Evolutionary conservation across 1,140 invertebrate genomes (phyloP), one percentile per base, ranked within the genome.

Genomic region (Lordiphosa mommai): DNA sequence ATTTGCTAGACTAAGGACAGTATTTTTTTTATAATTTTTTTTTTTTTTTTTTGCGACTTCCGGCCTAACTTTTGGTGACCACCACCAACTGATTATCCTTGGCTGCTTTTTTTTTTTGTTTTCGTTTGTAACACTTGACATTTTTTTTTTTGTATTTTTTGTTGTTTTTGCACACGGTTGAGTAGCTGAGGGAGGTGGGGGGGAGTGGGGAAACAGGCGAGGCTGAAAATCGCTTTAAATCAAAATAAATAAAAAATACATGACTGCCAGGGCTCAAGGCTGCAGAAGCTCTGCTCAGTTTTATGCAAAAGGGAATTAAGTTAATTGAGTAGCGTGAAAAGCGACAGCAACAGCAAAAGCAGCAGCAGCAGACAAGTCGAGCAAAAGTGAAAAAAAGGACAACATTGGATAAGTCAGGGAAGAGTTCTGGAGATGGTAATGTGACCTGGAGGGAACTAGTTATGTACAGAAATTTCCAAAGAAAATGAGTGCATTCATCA

Each of bases 231-330:
- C 68, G 59, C 59, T 72, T 82, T 68, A 76, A 82, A 63, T 70
- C 53, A 68, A 63, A 71, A 74, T 66, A 80, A 66, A 80, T 80
- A 76, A 57, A 71, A 74, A 76, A 76, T 76, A 80, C 61, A 74
- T 55, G 59, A 72, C 51, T 44, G 47, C 32, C 9, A 13, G 16
- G n/a, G 44, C 29, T 20, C 29, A 17, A 30, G 17, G 33, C 63
- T 61, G 43, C 48, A 33, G 41, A 0, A 23, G 6, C 7, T 16
- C 29, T 40, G 27, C 12, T 51, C 33, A 41, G 51, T 47, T 27
- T 70, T 66, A 61, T 80, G 61, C 76, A 72, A 76, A 67, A 48
- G 76, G 71, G 77, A 84, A 82, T 82, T 84, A 84, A 84, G 27
- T 72, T 82, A 82, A 84, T 82, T 84, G 71, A 67, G 73, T 77